A percentile compares a stretch with the other conserved stretches of the same genome.
These are phyloP conservation scores for Hephaestus fuliginosus DNA, from an alignment of 2,797 vertebrate genomes.

Conservation along the genomic window DNA sequence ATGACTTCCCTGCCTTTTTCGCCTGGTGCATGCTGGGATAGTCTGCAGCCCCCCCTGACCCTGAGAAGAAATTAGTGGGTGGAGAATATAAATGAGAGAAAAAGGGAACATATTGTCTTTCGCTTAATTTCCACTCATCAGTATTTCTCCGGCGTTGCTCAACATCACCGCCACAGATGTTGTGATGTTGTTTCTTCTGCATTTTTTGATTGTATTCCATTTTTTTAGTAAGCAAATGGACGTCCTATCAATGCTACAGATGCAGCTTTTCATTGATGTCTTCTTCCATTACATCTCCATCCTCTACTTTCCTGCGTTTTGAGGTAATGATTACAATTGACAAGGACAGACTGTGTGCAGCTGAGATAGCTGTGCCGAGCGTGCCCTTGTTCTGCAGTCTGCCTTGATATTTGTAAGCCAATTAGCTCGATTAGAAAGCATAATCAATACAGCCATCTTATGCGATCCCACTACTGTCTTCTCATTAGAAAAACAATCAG, in stretches of 20 bases:
- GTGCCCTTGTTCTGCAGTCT: conserved; percentile 60
- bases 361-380: conserved; percentile 45
- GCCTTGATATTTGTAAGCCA: conserved; percentile 67
- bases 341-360: conserved; percentile 61
- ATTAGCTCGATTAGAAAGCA: conserved; percentile 72
- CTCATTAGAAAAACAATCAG: conserved; percentile 22
- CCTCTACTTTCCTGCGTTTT: conserved; percentile 30
- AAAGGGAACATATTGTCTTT: conserved; percentile 12
- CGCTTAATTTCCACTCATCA: conserved; percentile 8
- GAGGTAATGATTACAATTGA: conserved; percentile 57
- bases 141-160: conserved; percentile 5
- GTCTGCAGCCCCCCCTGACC: conserved; percentile 43
- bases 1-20: conserved; percentile 58
- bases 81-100: conserved; percentile 46
- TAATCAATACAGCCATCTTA: conserved; percentile 63
- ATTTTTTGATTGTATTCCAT: neutral
- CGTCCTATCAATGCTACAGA: conserved; percentile 23
- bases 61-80: conserved; percentile 63
- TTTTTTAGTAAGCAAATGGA: conserved; percentile 25
- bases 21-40: conserved; percentile 62
- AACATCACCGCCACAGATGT: neutral
- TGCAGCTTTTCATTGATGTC: conserved; percentile 39
- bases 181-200: neutral
- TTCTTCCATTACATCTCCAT: conserved; percentile 20
- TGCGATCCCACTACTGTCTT: conserved; percentile 34